Conservation (phyloP, 2,113 vertebrate species). For the Cyphomyrus plagiostoma region DNA sequence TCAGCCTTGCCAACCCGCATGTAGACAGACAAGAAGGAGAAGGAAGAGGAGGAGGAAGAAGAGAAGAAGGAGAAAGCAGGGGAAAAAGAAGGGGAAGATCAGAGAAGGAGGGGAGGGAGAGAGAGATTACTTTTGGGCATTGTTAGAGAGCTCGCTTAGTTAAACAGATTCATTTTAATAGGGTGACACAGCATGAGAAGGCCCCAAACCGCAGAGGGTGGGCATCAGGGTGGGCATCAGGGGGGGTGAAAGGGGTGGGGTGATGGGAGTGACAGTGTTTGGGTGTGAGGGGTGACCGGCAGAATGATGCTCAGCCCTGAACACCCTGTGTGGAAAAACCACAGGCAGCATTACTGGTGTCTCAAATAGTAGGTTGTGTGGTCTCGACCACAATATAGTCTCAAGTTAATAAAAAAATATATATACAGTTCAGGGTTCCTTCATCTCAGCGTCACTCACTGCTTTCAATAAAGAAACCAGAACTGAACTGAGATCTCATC, state of each 20-base stretch:
- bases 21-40: slow-evolving; percentile 41
- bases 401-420: neutral
- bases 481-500: neutral
- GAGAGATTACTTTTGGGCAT: slow-evolving; percentile 54
- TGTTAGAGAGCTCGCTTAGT: slow-evolving; percentile 28
- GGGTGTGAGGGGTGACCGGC: neutral
- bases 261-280: neutral
- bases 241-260: too few species aligned
- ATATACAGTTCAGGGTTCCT: neutral
- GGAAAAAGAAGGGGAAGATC: slow-evolving; percentile 42
- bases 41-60: slow-evolving; percentile 27
- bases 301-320: neutral
- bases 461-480: neutral
- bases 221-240: neutral
- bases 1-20: slow-evolving; percentile 58
- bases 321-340: neutral
- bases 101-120: slow-evolving; percentile 49
- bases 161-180: slow-evolving; percentile 26
- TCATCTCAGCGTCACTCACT: neutral
- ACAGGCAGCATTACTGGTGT: neutral
- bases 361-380: neutral
- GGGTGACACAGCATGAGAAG: slow-evolving; percentile 19
- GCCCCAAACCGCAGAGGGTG: neutral
- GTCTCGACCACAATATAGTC: neutral
- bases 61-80: slow-evolving; percentile 38